Percentiles rank a stretch among this genome's conserved stretches.
Evolutionary conservation across 2,888 invertebrate genomes (phyloP).

Genomic region (Metallyticus violacea): DNA sequence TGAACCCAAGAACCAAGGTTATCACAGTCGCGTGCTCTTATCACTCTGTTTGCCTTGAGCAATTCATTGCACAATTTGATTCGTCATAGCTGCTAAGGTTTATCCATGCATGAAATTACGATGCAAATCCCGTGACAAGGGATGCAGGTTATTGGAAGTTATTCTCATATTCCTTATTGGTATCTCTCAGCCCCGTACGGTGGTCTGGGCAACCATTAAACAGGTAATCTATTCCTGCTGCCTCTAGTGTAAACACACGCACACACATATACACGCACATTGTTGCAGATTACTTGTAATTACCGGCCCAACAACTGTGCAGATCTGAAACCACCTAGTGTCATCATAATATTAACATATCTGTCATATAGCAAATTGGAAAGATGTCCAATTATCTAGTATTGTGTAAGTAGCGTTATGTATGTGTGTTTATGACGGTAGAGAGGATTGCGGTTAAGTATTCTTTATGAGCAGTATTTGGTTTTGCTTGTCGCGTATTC

Average conservation of each 20-base stretch:
- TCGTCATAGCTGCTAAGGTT: not conserved
- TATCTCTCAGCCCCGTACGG: not conserved
- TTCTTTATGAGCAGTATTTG: no score
- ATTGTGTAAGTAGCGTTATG: not conserved
- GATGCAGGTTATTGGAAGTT: not conserved
- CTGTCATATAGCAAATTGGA: not conserved
- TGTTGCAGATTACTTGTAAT: not conserved
- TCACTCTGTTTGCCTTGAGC: not conserved
- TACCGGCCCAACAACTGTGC: no score
- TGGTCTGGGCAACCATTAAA: not conserved
- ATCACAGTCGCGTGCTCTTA: not conserved
- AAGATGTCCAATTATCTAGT: not conserved
- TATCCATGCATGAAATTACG: not conserved
- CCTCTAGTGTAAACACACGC: not conserved
- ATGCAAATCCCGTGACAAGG: not conserved
- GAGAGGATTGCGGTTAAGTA: no score
- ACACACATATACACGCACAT: no score
- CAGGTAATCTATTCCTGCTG: not conserved
- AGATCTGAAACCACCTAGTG: not conserved
- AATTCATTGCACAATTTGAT: not conserved
- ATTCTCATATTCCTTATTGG: not conserved
- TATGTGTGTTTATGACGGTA: not conserved
- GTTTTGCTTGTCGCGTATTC: no score
- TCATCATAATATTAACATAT: not conserved
- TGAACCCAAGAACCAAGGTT: not conserved